A percentile compares a stretch with the other conserved stretches of the same genome.
Evolutionary conservation across 2,113 vertebrate species (phyloP).

Genomic region (Apodemus sylvaticus): DNA sequence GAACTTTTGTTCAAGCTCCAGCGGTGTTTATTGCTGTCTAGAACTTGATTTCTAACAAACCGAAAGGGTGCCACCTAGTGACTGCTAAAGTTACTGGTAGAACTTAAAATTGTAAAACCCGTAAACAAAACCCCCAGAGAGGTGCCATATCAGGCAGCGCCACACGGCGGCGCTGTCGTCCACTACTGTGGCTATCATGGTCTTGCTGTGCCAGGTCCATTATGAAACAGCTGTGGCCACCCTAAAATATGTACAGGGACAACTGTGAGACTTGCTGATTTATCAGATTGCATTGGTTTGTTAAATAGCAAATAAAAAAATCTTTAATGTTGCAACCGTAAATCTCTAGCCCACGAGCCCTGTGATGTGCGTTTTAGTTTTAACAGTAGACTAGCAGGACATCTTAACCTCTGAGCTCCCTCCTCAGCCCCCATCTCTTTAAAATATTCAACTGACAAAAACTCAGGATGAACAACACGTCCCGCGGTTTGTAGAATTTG

Average conservation of each 20-base stretch:
- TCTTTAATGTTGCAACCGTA: not conserved
- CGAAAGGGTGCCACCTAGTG: constrained; percentile 26
- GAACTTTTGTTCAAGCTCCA: not conserved
- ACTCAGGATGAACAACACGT: not conserved
- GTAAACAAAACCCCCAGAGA: not conserved
- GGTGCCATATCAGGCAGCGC: not conserved
- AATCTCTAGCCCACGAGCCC: not conserved
- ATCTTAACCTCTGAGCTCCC: not conserved
- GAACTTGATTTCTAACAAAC: not conserved
- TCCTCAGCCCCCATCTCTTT: not conserved
- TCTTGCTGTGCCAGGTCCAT: rapidly evolving
- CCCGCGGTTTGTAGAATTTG: not conserved
- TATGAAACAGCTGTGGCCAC: not conserved
- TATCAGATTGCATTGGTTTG: not conserved
- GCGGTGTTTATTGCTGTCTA: not conserved
- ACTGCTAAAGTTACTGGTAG: not conserved
- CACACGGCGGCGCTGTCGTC: constrained; percentile 43
- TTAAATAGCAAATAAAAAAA: constrained; percentile 19
- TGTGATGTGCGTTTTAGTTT: not conserved
- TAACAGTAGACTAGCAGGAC: not conserved
- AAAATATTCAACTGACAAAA: not conserved
- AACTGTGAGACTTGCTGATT: not conserved
- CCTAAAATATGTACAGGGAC: not conserved
- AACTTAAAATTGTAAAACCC: not conserved
- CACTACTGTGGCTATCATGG: not conserved